phyloP scores from a whole-genome alignment of 2,888 invertebrate species.

The Trichacis sp. region DNA sequence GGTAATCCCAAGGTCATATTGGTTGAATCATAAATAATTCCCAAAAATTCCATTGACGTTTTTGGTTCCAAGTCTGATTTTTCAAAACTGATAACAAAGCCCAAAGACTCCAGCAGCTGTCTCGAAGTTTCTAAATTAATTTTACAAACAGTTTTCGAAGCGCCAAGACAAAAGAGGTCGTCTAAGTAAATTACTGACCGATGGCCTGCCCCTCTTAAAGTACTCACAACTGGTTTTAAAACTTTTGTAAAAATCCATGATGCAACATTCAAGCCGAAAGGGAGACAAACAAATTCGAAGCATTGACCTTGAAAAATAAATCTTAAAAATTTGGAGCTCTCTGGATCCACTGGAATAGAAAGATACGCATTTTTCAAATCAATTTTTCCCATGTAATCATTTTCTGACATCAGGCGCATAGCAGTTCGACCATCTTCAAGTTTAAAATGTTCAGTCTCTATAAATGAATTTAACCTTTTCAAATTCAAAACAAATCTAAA shows the following conservation, averaged over 20 bases:
- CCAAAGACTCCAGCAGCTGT: background rate
- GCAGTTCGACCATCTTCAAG: background rate
- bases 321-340: background rate
- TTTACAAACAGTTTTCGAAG: background rate
- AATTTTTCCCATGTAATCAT: background rate
- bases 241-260: slow-evolving; percentile 13
- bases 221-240: slow-evolving; percentile 6
- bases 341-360: background rate
- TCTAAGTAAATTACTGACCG: background rate
- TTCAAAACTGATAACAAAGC: background rate
- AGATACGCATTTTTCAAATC: background rate
- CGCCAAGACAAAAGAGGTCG: background rate
- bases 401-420: background rate
- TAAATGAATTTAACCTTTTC: background rate
- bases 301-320: background rate
- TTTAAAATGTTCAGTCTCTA: background rate
- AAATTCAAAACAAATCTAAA: background rate
- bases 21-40: background rate
- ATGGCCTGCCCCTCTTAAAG: background rate
- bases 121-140: background rate
- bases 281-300: slow-evolving; percentile 8
- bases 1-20: too few species aligned
- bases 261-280: slow-evolving; percentile 1
- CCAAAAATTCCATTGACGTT: background rate
- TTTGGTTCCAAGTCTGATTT: background rate